Conservation (phyloP, 1,140 invertebrate species). For the Hydropsyche tenuis region DNA sequence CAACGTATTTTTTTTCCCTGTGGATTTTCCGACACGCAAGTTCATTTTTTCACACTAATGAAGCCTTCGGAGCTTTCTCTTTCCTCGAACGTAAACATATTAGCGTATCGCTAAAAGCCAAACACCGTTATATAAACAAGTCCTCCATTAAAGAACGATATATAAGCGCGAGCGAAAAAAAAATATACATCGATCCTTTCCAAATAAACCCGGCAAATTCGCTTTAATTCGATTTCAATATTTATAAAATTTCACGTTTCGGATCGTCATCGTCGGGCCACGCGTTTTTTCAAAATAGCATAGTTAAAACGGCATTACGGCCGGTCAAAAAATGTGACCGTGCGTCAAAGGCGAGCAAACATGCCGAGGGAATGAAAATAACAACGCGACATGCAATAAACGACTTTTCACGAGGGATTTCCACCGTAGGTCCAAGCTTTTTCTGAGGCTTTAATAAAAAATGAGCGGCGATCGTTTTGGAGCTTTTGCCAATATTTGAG, state of each 20-base stretch:
- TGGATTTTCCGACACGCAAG: neutral
- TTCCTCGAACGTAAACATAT: constrained; percentile 29
- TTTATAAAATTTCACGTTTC: neutral
- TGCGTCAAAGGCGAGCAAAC: neutral
- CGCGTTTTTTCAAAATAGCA: too few species aligned
- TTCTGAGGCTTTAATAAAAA: constrained; percentile 27
- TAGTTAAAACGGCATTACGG: too few species aligned
- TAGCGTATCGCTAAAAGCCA: constrained; percentile 32
- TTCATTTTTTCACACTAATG: constrained; percentile 14
- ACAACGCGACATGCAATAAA: constrained; percentile 4
- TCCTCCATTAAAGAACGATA: constrained; percentile 4
- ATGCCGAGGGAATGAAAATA: neutral
- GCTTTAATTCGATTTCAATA: too few species aligned
- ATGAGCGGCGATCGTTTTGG: constrained; percentile 11
- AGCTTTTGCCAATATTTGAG: constrained; percentile 16
- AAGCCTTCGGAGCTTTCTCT: constrained; percentile 16
- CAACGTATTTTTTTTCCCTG: too few species aligned
- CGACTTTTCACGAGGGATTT: constrained; percentile 3
- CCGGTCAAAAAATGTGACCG: neutral
- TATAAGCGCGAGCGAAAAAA: too few species aligned
- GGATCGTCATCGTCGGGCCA: neutral
- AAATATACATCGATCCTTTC: neutral
- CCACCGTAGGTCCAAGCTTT: neutral
- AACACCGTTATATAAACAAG: constrained; percentile 20
- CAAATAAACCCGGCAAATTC: neutral